Conservation (phyloP, 2,888 invertebrate genomes). For the Lasioglossum calceatum region DNA sequence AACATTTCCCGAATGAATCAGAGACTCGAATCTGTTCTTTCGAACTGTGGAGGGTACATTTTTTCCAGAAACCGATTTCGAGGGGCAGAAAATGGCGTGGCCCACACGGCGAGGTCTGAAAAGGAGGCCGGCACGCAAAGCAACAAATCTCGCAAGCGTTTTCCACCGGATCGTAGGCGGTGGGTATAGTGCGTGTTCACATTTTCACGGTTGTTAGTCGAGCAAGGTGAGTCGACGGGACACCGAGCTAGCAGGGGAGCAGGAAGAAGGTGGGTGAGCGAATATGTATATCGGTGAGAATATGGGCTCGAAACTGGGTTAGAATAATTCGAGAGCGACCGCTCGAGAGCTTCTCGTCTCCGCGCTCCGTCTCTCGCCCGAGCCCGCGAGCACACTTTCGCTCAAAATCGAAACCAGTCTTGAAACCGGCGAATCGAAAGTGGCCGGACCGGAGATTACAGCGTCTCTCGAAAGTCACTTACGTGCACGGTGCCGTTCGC, state of each 20-base stretch:
- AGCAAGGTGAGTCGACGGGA: constrained; percentile 45
- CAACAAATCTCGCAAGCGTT: not conserved
- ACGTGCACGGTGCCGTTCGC: not conserved
- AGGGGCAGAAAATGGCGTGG: not conserved
- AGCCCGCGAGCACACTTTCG: constrained; percentile 54
- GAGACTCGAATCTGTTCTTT: not conserved
- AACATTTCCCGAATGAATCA: not conserved
- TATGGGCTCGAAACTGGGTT: constrained; percentile 54
- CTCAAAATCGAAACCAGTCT: constrained; percentile 71
- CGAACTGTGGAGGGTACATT: not conserved
- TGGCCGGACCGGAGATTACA: constrained; percentile 17
- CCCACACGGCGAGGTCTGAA: not conserved
- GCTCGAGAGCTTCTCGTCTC: constrained; percentile 65
- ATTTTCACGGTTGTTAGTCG: constrained; percentile 50
- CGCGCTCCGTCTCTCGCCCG: not conserved
- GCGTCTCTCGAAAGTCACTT: constrained; percentile 19
- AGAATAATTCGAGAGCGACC: constrained; percentile 40
- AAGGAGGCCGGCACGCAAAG: not conserved
- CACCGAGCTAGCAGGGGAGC: constrained; percentile 2
- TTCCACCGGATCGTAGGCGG: not conserved
- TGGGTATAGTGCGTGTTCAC: constrained; percentile 15
- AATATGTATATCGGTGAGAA: not conserved
- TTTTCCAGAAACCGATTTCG: not conserved
- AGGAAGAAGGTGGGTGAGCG: constrained; percentile 17
- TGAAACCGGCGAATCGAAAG: constrained; percentile 54